Conservation (phyloP, 2,888 invertebrate species). For the Ganaspis brasiliensis region DNA sequence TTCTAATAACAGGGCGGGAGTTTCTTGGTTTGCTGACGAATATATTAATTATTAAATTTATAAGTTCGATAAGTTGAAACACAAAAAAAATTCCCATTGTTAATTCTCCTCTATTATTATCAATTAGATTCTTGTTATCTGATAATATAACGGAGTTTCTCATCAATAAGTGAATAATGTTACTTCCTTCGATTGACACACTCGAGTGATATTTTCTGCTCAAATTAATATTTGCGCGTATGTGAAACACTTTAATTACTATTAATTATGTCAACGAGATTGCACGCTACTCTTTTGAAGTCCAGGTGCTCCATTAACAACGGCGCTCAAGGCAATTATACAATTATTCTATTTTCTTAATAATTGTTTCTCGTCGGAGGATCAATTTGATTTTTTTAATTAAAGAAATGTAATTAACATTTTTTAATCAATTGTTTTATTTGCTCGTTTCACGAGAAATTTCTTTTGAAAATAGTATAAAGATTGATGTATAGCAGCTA, state of each 20-base stretch:
- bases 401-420: too few species aligned
- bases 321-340: slow-evolving; percentile 33
- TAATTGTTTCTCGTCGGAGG: neutral
- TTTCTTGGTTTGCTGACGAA: slow-evolving; percentile 7
- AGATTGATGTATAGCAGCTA: too few species aligned
- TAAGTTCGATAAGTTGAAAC: too few species aligned
- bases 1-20: slow-evolving; percentile 6
- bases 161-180: slow-evolving; percentile 1
- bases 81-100: too few species aligned
- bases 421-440: too few species aligned
- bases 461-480: too few species aligned
- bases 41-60: neutral
- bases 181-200: slow-evolving; percentile 17
- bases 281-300: neutral
- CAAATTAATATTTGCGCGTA: slow-evolving; percentile 20
- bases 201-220: neutral
- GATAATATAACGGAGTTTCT: neutral
- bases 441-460: too few species aligned
- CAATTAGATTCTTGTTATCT: neutral
- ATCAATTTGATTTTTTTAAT: neutral
- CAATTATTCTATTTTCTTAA: neutral
- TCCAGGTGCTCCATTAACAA: slow-evolving; percentile 31
- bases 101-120: neutral
- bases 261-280: slow-evolving; percentile 35
- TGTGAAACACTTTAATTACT: slow-evolving; percentile 33